Evolutionary conservation across 2,797 vertebrate species (phyloP), one percentile per base, ranked within the genome.

Genomic region (Onychomys leucogaster): DNA sequence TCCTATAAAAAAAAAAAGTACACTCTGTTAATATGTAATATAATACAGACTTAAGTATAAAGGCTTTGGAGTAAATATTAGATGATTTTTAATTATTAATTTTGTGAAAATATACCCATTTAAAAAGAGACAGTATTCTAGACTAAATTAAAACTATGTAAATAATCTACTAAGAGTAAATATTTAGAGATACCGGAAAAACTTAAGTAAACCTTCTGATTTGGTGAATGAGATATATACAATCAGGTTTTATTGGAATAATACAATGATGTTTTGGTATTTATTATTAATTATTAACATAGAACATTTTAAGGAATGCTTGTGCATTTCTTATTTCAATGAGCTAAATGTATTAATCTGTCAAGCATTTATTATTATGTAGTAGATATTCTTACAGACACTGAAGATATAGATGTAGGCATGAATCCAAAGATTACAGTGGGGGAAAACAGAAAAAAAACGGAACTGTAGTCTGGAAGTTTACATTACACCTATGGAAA

Each of bases 221-320:
- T 88, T 92, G 41, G 21, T 57, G 55, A 83, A 46, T 46, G 52
- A 25, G 21, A 92, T 90, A 93, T 46, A 67, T 14, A 77, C 21
- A 49, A 32, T 57, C 49, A 69, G 90, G n/a, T 32, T 73, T 85
- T 82, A 55, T 34, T 85, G 13, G 12, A 94, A 93, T 55, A 94
- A 27, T 1, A 75, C 8, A 89, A 83, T 83, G 13, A 90, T 63
- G 85, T 96, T 80, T 76, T 96, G 91, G 85, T 59, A 77, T 37
- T 55, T n/a, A n/a, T 37, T 63, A 93, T 67, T 95, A 90, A 91
- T 46, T 94, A 90, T 23, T 89, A 90, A 83, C 25, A 88, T 52
- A 8, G 55, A 14, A 77, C 52, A 90, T 67, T 67, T 34, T 69
- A 2, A 85, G 27, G 6, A 25, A 94, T 12, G 69, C 17, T 41